Conservation (phyloP, 2,797 vertebrate genomes). For the Yasuhikotakia modesta region DNA sequence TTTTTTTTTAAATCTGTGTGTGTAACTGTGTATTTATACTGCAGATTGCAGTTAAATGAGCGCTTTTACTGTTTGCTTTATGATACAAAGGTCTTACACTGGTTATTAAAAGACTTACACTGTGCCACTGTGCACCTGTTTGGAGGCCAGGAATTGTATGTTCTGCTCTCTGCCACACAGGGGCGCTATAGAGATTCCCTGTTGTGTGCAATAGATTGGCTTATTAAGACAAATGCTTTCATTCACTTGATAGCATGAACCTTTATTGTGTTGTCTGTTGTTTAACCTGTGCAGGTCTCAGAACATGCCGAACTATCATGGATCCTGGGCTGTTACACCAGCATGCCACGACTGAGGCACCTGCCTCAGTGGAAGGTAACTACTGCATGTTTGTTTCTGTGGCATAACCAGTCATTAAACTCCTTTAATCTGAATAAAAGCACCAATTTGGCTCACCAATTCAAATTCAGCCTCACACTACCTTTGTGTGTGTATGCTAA, state of each 20-base stretch:
- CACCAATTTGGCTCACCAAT: neutral
- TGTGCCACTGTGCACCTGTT: conserved; percentile 37
- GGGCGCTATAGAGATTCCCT: conserved; percentile 59
- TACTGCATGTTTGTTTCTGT: neutral
- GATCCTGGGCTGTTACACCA: conserved; percentile 92
- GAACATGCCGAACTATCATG: conserved; percentile 91
- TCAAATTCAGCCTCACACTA: neutral
- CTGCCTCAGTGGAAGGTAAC: conserved; percentile 97
- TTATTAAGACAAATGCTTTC: neutral
- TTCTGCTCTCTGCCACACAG: conserved; percentile 63
- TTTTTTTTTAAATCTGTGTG: too few relatives aligned
- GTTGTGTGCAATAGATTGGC: neutral
- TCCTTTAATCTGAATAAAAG: neutral
- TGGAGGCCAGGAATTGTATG: conserved; percentile 12
- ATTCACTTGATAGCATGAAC: neutral
- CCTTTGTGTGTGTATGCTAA: neutral
- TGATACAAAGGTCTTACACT: conserved; percentile 46
- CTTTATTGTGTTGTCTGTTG: neutral
- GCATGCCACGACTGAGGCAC: conserved; percentile 86
- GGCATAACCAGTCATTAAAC: neutral
- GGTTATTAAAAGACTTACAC: neutral
- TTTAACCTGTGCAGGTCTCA: conserved; percentile 77
- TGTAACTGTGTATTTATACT: too few relatives aligned
- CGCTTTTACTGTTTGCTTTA: conserved; percentile 38
- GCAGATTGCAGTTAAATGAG: conserved; percentile 18